phyloP scores from a whole-genome alignment of 2,113 vertebrate species.

The Hypomesus transpacificus region DNA sequence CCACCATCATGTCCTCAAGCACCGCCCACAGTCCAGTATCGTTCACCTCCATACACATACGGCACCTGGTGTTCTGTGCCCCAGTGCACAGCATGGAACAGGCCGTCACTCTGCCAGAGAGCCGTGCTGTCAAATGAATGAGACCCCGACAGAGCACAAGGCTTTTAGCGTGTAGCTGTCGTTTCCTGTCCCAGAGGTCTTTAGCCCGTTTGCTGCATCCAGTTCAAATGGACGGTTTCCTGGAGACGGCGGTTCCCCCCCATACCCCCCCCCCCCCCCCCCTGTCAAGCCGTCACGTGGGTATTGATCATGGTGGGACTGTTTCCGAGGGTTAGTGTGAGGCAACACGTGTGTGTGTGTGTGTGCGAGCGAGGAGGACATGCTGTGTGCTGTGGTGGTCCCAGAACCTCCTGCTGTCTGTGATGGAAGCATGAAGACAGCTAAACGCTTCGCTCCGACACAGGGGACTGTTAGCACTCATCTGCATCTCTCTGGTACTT shows the following conservation, averaged over 20 bases:
- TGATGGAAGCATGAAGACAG: not conserved
- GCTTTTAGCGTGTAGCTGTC: not conserved
- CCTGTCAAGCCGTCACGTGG: not conserved
- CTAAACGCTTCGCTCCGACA: conserved; percentile 15
- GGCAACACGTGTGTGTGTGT: conserved; percentile 1
- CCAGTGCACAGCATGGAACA: no score
- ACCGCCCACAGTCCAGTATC: no score
- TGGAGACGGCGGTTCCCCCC: conserved; percentile 2
- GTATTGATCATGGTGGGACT: not conserved
- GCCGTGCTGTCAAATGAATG: no score
- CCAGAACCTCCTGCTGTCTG: no score
- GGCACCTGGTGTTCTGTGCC: no score
- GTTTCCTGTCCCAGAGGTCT: no score
- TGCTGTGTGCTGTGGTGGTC: not conserved
- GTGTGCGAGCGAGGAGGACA: not conserved
- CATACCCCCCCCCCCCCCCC: conserved; percentile 1
- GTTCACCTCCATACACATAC: no score
- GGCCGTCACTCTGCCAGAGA: no score
- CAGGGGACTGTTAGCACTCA: no score
- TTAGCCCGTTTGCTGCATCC: conserved; percentile 27
- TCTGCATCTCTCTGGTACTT: no score
- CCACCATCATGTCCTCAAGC: no score
- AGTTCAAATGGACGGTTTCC: conserved; percentile 22
- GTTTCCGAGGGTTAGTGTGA: no score
- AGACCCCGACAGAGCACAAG: not conserved